Evolutionary conservation across 30 jellyfish, hydroid and myxozoan genomes (phyloP).

Genomic region (Aurelia sp.): DNA sequence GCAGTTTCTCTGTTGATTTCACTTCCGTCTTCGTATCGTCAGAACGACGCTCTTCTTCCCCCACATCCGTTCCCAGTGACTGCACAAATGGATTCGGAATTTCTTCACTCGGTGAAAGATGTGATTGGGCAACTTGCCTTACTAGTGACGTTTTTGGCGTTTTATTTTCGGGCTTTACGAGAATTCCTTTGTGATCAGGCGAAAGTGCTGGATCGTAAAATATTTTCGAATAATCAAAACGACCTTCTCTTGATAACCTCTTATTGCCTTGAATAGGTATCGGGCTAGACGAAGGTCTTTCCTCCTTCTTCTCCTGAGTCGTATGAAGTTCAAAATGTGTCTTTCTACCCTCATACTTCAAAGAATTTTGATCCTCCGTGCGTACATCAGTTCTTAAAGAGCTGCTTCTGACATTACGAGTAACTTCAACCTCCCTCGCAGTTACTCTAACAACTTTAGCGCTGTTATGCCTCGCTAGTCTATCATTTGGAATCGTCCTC

Average conservation of each 20-base stretch:
- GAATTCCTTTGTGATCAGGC: conserved; percentile 54
- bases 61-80: background rate
- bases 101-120: conserved; percentile 21
- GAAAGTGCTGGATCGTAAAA: conserved; percentile 64
- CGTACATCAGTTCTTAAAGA: too few relatives aligned
- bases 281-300: conserved; percentile 9
- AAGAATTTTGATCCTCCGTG: too few relatives aligned
- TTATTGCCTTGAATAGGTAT: background rate
- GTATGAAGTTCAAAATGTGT: too few relatives aligned
- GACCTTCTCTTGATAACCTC: conserved; percentile 27
- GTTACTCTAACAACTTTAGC: conserved; percentile 13
- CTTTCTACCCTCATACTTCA: too few relatives aligned
- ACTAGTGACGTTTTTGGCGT: conserved; percentile 35
- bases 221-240: conserved; percentile 60
- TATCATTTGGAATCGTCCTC: background rate
- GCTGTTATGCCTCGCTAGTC: background rate
- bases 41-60: background rate
- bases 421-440: conserved; percentile 10
- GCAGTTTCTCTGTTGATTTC: background rate
- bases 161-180: conserved; percentile 3
- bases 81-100: background rate
- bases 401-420: too few relatives aligned
- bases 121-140: conserved; percentile 26
- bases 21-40: background rate
- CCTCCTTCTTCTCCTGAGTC: too few relatives aligned